Evolutionary conservation across 2,797 vertebrate species (phyloP).

Genomic region (Epinephelus coioides): DNA sequence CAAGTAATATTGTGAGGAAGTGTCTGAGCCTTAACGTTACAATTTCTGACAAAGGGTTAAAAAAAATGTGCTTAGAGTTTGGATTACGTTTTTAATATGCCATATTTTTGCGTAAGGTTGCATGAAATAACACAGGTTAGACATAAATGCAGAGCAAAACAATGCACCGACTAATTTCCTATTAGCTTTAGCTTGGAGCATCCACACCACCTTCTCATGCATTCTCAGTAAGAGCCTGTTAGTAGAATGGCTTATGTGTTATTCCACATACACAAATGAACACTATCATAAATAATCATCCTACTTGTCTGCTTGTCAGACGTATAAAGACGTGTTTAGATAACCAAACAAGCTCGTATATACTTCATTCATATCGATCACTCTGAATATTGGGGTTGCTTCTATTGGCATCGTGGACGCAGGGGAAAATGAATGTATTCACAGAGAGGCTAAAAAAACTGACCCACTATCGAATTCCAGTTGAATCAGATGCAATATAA

Average conservation of each 20-base stretch:
- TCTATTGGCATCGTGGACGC: slow-evolving; percentile 5
- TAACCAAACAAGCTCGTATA: slow-evolving; percentile 21
- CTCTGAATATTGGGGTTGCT: slow-evolving; percentile 10
- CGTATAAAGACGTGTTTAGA: slow-evolving; percentile 9
- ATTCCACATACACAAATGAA: neutral
- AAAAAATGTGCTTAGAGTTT: neutral
- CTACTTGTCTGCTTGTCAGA: slow-evolving; percentile 7
- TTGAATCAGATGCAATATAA: slow-evolving; percentile 42
- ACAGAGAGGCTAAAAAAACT: slow-evolving; percentile 27
- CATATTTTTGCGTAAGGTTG: neutral
- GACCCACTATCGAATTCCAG: slow-evolving; percentile 51
- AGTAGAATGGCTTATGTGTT: slow-evolving; percentile 1
- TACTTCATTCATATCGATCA: slow-evolving; percentile 25
- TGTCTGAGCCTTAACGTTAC: neutral
- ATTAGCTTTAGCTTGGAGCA: neutral
- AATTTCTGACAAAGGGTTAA: neutral
- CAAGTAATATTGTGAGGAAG: neutral
- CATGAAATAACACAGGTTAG: neutral
- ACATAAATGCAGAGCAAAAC: neutral
- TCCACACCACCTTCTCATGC: neutral
- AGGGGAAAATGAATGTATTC: slow-evolving; percentile 35
- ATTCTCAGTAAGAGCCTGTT: neutral
- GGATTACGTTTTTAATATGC: neutral
- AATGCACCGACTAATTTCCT: neutral
- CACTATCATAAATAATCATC: slow-evolving; percentile 13